Base-by-base conservation (phyloP, 2,113 vertebrate genomes). In the Mugil cephalus region DNA sequence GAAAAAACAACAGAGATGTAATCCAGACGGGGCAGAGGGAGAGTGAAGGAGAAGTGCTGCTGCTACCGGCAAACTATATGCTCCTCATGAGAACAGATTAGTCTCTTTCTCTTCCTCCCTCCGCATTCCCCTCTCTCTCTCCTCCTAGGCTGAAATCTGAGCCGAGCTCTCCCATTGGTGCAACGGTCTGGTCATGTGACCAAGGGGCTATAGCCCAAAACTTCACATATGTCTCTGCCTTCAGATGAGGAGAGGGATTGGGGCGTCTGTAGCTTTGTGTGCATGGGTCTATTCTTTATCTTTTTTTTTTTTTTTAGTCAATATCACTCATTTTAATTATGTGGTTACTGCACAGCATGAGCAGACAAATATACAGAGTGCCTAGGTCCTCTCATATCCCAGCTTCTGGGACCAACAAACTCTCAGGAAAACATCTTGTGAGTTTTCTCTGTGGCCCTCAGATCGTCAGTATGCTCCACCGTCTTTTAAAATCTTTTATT, bases 71-170 rank as follows among this genome's bases (percentile, higher is more conserved):
- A 82, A 43, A 50, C 74, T 82, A 10, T 64, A 35, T 51, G 48
- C 74, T 50, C 79, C 52, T 64, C 85, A 85, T 84, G 71, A 66
- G 64, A 74, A 77, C 46, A 89, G 88, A 79, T 92, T 87, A 83
- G 74, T 69, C 73, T 82, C 84, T 84, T 66, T 85, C 61, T 79
- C 58, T 87, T 74, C 83, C 82, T 87, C 81, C 74, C 83, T 79
- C 71, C 75, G 67, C 18, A 43, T 51, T 75, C 54, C 67, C 69
- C 42, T 17, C 67, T 60, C 67, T 60, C 75, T 70, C 81, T 91
- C 76, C 90, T 91, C 79, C 80, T 80, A 40, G 76, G 75, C 81
- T 93, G 94, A 94, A 95, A 94, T 93, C 91, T 91, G 93, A 95
- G 89, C 86, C 68, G 19, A 42, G 85, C 70, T 54, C 79, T 89